Evolutionary conservation across 2,888 invertebrate species (phyloP).

Genomic region (Odontocolon sp.): DNA sequence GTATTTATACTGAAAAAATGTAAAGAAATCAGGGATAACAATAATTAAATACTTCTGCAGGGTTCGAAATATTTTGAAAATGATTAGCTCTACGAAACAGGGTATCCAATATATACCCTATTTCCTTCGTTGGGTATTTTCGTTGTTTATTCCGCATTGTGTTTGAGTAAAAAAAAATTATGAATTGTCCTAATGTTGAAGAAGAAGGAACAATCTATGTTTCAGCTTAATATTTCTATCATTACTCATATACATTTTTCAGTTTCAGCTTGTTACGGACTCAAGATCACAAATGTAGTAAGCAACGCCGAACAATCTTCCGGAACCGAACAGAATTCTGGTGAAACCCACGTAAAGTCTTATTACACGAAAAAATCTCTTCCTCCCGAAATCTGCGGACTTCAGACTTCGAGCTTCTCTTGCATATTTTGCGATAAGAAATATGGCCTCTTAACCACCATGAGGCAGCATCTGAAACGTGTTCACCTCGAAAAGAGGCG

Average conservation of each 20-base stretch:
- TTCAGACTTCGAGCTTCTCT: conserved; percentile 74
- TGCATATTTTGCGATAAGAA: conserved; percentile 76
- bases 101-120: background rate
- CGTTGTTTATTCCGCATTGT: background rate
- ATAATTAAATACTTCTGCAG: too few relatives aligned
- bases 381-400: conserved; percentile 79
- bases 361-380: conserved; percentile 84
- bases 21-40: too few relatives aligned
- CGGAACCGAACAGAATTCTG: conserved; percentile 15
- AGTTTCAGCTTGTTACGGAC: conserved; percentile 38
- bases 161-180: conserved; percentile 25
- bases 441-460: conserved; percentile 75
- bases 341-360: conserved; percentile 86
- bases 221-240: background rate
- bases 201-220: background rate
- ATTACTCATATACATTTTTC: conserved; percentile 3
- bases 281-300: background rate
- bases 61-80: background rate
- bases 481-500: conserved; percentile 59
- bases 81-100: background rate
- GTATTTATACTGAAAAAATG: too few relatives aligned
- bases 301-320: background rate
- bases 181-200: background rate
- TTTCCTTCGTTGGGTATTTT: background rate
- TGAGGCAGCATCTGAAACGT: conserved; percentile 68